Conservation (phyloP, 1,140 invertebrate species). For the Brevipalpus yothersi region DNA sequence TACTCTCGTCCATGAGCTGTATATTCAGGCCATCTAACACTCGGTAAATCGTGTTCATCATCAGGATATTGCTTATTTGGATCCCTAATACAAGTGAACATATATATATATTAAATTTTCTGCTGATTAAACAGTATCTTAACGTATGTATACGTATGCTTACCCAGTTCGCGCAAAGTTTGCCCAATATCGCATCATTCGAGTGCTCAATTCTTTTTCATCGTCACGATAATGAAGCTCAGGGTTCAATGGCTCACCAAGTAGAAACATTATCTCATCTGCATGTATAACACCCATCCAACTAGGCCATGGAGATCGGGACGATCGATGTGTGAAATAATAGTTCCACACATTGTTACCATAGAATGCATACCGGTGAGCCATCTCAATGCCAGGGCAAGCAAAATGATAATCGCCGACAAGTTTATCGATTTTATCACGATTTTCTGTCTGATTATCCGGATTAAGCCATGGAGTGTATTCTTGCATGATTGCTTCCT, state of each 20-base stretch:
- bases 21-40: conserved; percentile 57
- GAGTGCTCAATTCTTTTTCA: conserved; percentile 50
- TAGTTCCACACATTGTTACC: conserved; percentile 84
- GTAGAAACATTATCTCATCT: conserved; percentile 83
- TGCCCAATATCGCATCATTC: conserved; percentile 82
- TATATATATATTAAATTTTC: conserved; percentile 7
- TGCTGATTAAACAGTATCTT: neutral
- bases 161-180: conserved; percentile 85
- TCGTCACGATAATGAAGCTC: conserved; percentile 45
- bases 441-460: conserved; percentile 53
- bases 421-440: conserved; percentile 66
- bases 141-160: conserved; percentile 15
- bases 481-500: conserved; percentile 50
- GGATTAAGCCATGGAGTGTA: conserved; percentile 77
- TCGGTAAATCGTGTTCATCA: conserved; percentile 24
- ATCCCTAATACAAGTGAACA: conserved; percentile 20
- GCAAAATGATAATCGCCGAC: conserved; percentile 94
- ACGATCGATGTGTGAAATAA: conserved; percentile 67
- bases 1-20: conserved; percentile 55
- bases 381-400: conserved; percentile 71
- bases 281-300: conserved; percentile 92
- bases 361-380: conserved; percentile 56
- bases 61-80: conserved; percentile 28
- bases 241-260: conserved; percentile 66
- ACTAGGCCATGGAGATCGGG: conserved; percentile 62